Evolutionary conservation across 2,113 vertebrate species (phyloP).

Genomic region (Vireo altiloquus): DNA sequence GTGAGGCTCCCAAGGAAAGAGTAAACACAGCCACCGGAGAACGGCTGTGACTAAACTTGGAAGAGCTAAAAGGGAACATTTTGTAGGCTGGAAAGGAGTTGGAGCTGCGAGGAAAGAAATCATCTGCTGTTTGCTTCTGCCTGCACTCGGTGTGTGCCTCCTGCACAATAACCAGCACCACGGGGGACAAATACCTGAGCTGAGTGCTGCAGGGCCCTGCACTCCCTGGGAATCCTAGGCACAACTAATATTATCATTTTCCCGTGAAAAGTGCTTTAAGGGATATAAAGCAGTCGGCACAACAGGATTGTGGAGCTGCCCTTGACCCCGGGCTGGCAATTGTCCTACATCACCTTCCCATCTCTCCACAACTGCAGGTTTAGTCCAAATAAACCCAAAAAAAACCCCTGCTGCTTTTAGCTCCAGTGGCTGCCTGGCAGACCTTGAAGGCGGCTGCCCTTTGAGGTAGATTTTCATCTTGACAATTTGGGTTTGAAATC

Average conservation of each 20-base stretch:
- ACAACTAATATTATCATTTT: not conserved
- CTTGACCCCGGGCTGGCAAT: accelerated
- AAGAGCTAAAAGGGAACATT: not conserved
- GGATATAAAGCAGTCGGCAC: not conserved
- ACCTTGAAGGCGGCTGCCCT: not conserved
- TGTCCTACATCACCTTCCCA: not conserved
- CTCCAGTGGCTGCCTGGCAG: not conserved
- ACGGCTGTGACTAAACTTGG: not conserved
- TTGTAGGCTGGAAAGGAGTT: slow-evolving; percentile 26
- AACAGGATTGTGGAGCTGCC: not conserved
- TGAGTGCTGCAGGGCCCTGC: not conserved
- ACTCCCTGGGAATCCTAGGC: not conserved
- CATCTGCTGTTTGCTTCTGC: not conserved
- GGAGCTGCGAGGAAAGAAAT: not conserved
- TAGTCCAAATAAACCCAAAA: not conserved
- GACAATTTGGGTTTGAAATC: not conserved
- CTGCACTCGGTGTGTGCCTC: not conserved
- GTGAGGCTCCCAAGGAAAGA: not conserved
- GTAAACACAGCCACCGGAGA: not conserved
- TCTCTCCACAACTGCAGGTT: not conserved
- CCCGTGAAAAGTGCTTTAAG: not conserved
- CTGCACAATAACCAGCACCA: not conserved
- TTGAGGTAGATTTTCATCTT: not conserved
- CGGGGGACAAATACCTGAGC: not conserved
- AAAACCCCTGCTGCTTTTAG: not conserved